A percentile compares a stretch with the other conserved stretches of the same genome.
These are phyloP conservation scores for Achlya flavicornis DNA, from an alignment of 2,888 invertebrate genomes.

Conservation along the genomic window DNA sequence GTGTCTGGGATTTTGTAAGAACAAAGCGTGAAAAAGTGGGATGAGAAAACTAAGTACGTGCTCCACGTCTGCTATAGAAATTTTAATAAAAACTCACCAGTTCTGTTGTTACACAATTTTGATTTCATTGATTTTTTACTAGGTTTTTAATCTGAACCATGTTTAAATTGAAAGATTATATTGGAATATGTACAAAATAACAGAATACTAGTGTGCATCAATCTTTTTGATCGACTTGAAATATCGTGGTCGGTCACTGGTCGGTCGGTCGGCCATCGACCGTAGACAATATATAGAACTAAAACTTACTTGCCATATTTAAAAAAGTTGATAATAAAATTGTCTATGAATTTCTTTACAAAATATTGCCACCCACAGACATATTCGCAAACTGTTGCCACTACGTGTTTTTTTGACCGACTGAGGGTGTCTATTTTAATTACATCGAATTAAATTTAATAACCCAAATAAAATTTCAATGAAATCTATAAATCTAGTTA, in stretches of 20 bases:
- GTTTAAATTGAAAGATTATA: slow-evolving; percentile 17
- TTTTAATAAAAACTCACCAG: slow-evolving; percentile 52
- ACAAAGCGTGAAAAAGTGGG: slow-evolving; percentile 66
- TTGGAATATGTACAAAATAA: slow-evolving; percentile 50
- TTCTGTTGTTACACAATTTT: slow-evolving; percentile 35
- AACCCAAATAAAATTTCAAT: no score
- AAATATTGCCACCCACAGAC: no score
- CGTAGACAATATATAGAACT: slow-evolving; percentile 31
- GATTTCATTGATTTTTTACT: slow-evolving; percentile 48
- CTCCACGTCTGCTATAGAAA: slow-evolving; percentile 52
- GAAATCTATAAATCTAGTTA: no score
- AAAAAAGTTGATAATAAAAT: background rate
- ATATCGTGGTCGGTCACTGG: slow-evolving; percentile 54
- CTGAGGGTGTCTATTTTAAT: no score
- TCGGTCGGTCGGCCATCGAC: slow-evolving; percentile 51
- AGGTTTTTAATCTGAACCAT: slow-evolving; percentile 45
- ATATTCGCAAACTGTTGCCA: no score
- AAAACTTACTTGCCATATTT: slow-evolving; percentile 10
- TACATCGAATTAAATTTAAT: no score
- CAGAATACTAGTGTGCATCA: slow-evolving; percentile 60
- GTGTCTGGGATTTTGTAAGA: slow-evolving; percentile 60
- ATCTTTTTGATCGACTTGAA: slow-evolving; percentile 58
- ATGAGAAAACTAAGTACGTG: slow-evolving; percentile 68
- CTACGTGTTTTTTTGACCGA: no score
- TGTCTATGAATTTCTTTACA: no score